Evolutionary conservation across 2,888 invertebrate genomes (phyloP).

Genomic region (Drosophila subsilvestris): DNA sequence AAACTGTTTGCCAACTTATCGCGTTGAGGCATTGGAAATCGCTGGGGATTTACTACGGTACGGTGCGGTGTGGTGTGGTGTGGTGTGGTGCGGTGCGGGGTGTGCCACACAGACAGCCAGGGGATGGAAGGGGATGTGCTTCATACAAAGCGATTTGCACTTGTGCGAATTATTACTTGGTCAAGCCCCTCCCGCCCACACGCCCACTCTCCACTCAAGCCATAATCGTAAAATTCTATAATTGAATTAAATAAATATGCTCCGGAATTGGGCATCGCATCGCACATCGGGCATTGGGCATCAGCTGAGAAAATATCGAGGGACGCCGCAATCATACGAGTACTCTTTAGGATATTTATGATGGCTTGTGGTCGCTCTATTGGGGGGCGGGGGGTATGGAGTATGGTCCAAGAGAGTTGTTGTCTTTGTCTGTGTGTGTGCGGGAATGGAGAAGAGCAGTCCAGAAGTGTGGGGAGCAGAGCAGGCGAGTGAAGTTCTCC

Average conservation of each 20-base stretch:
- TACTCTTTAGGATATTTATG: conserved; percentile 54
- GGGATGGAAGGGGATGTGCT: conserved; percentile 3
- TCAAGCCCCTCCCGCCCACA: conserved; percentile 12
- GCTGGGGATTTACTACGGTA: conserved; percentile 60
- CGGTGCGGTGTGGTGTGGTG: not conserved
- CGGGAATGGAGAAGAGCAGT: too few species aligned
- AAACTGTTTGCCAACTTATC: conserved; percentile 77
- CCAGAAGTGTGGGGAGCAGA: not conserved
- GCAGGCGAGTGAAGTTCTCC: not conserved
- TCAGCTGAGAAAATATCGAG: conserved; percentile 78
- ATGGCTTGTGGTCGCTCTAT: conserved; percentile 45
- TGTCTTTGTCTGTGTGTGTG: not conserved
- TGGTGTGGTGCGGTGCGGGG: conserved; percentile 1
- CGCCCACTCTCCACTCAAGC: conserved; percentile 4
- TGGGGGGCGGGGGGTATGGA: too few species aligned
- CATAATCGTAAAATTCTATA: conserved; percentile 83
- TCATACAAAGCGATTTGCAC: conserved; percentile 68
- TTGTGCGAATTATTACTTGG: conserved; percentile 74
- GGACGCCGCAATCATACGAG: conserved; percentile 16
- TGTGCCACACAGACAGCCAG: not conserved
- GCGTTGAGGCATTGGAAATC: conserved; percentile 51
- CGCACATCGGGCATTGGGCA: conserved; percentile 46
- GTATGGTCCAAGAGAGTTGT: not conserved
- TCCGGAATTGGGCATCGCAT: conserved; percentile 37
- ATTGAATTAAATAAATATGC: conserved; percentile 83